These are phyloP conservation scores for Porites rus DNA, from an alignment of 92 coral and sea anemone species.

Conservation along the genomic window DNA sequence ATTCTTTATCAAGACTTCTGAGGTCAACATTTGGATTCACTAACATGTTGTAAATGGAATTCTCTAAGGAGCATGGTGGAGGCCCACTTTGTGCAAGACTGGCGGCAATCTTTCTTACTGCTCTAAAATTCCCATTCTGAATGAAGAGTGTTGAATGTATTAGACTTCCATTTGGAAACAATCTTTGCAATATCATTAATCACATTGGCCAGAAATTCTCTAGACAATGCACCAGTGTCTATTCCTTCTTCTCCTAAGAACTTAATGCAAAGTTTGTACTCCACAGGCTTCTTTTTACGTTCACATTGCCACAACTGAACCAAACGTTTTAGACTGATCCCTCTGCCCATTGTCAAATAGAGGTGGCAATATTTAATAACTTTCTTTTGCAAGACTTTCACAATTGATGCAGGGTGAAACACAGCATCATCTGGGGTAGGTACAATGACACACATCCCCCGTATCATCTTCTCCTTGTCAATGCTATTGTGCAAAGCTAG, in stretches of 20 bases:
- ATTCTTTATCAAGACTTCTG: not conserved
- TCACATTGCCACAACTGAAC: conserved; percentile 50
- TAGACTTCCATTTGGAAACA: not conserved
- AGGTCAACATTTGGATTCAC: conserved; percentile 21
- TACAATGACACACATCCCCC: too few species aligned
- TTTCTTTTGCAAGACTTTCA: too few species aligned
- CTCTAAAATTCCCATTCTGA: conserved; percentile 15
- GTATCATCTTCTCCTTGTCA: too few species aligned
- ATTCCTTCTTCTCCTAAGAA: conserved; percentile 41
- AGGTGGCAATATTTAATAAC: too few species aligned
- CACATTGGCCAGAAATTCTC: conserved; percentile 2
- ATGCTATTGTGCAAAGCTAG: too few species aligned
- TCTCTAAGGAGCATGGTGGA: conserved; percentile 21
- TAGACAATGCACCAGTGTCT: conserved; percentile 17
- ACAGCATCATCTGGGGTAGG: too few species aligned
- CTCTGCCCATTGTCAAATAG: too few species aligned
- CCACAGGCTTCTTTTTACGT: not conserved
- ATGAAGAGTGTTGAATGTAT: too few species aligned
- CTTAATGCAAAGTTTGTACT: not conserved
- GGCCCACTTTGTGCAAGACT: conserved; percentile 51
- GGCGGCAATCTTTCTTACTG: conserved; percentile 48
- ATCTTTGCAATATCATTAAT: not conserved
- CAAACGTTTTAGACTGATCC: not conserved
- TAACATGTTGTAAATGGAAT: conserved; percentile 15
- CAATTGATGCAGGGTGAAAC: too few species aligned